Base-by-base conservation (phyloP, 2,797 vertebrate species). In the Ctenopoma multispine region DNA sequence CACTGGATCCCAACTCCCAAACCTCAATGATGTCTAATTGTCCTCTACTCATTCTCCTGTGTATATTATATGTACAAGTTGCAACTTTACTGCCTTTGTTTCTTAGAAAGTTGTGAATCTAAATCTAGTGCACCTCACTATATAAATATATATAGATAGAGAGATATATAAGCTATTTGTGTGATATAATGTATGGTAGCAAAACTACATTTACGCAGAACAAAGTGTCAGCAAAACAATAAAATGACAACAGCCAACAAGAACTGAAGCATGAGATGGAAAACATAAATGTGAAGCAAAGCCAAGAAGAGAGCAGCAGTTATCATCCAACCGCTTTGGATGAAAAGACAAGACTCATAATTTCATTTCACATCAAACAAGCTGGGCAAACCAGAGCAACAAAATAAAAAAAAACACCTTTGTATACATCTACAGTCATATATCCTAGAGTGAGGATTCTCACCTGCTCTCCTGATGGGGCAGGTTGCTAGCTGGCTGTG, bases 381-480 rank as follows among this genome's bases (percentile, higher is more conserved):
- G 79, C 69, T 65, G 62, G 62, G 57, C 62, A 64, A 65, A 68
- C 61, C 27, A 77, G 12, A 72, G 66, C 58, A 72, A 62, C 65
- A 64, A 34, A 67, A 63, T 5, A 23, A 21, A 58, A 36, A 70
- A 1, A 55, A 29, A 31, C 69, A 4, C 13, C 36, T 64, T 65
- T 64, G 47, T 31, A 8, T 58, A 72, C n/a, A 71, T 47, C 72
- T 79, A 74, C 49, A 55, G 71, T 71, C 31, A 75, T 79, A 75
- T 79, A 73, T 83, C 84, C 81, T 78, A 63, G 87, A 84, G 84
- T 54, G 80, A 86, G 83, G 86, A 79, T 77, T 92, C 98, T 99
- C 97, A 99, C 98, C 98, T 99, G 97, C 90, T 95, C 72, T 82
- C 93, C 90, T 92, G 94, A 92, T 72, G 88, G 92, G 93, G 90